Conservation (phyloP, 2,888 invertebrate genomes). For the Plemyria rubiginata region DNA sequence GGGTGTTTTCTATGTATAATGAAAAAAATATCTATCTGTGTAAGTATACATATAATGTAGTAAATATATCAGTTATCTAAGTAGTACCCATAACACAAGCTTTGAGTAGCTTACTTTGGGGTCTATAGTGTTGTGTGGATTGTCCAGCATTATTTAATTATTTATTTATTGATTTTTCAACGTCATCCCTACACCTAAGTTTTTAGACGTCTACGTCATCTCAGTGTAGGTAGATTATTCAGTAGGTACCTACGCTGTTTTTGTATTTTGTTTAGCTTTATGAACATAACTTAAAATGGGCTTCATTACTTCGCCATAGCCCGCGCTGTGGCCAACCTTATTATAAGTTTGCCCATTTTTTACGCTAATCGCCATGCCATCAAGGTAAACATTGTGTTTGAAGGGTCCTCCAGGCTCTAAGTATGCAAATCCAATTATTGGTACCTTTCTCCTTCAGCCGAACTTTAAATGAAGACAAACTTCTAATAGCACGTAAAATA, state of each 20-base stretch:
- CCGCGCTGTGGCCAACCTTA: constrained; percentile 36
- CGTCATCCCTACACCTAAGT: no score
- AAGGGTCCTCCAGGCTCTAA: constrained; percentile 42
- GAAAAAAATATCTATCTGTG: no score
- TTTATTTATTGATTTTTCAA: no score
- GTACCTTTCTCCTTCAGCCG: constrained; percentile 37
- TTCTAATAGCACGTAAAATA: constrained; percentile 39
- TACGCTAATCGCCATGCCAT: constrained; percentile 46
- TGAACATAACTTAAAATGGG: constrained; percentile 6
- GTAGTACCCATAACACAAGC: no score
- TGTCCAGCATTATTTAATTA: no score
- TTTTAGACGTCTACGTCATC: no score
- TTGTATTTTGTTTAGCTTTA: constrained; percentile 11
- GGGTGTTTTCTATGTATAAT: no score
- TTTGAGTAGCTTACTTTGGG: no score
- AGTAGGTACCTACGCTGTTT: not conserved
- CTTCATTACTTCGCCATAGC: constrained; percentile 14
- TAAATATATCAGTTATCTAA: no score
- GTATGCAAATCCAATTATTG: constrained; percentile 54
- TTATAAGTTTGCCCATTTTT: constrained; percentile 51
- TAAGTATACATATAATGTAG: no score
- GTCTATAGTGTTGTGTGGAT: no score
- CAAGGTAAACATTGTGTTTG: constrained; percentile 47
- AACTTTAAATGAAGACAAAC: constrained; percentile 48
- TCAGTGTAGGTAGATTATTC: no score